These are phyloP conservation scores for Chloroceryle amazona DNA, from an alignment of 2,797 vertebrate species.

Conservation along the genomic window DNA sequence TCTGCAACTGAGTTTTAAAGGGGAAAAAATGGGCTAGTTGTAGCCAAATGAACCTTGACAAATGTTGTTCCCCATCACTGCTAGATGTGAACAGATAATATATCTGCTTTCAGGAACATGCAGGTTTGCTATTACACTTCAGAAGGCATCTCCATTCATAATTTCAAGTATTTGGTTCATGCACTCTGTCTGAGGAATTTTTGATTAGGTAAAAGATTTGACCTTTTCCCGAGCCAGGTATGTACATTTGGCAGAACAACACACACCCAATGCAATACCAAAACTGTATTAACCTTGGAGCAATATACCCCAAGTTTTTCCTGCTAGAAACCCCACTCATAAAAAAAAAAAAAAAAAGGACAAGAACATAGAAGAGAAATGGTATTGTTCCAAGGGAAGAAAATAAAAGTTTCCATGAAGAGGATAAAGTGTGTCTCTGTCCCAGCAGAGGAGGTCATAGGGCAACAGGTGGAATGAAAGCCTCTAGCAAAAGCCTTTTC, in stretches of 20 bases:
- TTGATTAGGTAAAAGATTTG: neutral
- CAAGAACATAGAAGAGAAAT: neutral
- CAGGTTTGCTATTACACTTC: neutral
- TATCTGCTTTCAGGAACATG: neutral
- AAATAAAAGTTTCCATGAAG: conserved; percentile 20
- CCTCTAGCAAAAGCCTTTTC: conserved; percentile 49
- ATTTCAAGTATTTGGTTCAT: conserved; percentile 52
- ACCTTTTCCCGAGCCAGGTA: neutral
- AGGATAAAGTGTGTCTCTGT: neutral
- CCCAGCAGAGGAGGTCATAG: conserved; percentile 50
- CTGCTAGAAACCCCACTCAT: neutral
- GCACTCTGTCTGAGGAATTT: neutral
- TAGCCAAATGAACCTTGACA: conserved; percentile 37
- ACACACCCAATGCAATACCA: rapidly evolving
- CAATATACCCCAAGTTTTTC: neutral
- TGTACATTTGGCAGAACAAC: neutral
- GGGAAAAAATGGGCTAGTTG: neutral
- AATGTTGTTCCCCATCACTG: neutral
- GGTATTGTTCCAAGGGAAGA: neutral
- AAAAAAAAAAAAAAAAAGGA: neutral
- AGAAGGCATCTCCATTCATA: neutral
- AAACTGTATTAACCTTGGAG: neutral
- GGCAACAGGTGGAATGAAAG: conserved; percentile 46
- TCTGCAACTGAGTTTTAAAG: conserved; percentile 13
- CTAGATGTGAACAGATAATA: conserved; percentile 22